Conservation (phyloP, 2,797 vertebrate genomes). For the Coregonus sp. region DNA sequence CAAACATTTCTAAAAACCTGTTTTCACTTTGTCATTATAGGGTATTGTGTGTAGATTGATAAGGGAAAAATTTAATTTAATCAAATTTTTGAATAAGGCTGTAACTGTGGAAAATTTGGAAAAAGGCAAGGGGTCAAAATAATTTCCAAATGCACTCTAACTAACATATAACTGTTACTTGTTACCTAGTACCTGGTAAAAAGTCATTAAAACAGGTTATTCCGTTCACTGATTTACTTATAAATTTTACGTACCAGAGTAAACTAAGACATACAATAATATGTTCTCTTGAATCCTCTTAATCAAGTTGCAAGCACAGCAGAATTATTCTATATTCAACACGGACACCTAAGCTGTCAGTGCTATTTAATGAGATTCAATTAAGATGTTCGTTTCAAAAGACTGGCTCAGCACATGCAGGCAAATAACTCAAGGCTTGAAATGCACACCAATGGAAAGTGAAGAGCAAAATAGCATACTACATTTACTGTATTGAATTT, state of each 20-base stretch:
- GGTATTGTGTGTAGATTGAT: too few species aligned
- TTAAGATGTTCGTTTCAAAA: constrained; percentile 80
- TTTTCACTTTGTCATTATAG: too few species aligned
- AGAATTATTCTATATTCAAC: constrained; percentile 81
- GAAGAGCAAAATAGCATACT: constrained; percentile 20
- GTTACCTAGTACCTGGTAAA: not conserved
- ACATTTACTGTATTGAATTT: constrained; percentile 4
- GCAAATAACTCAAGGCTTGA: constrained; percentile 22
- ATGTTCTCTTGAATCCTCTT: constrained; percentile 70
- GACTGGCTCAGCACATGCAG: constrained; percentile 70
- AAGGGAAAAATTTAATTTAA: too few species aligned
- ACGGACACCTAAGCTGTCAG: constrained; percentile 82
- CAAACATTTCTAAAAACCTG: too few species aligned
- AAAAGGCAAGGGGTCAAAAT: too few species aligned
- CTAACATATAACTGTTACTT: not conserved
- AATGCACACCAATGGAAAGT: constrained; percentile 42
- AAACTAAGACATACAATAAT: constrained; percentile 55
- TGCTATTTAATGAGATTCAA: constrained; percentile 82
- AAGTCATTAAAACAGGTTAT: not conserved
- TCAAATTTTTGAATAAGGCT: too few species aligned
- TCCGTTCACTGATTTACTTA: not conserved
- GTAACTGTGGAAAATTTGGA: too few species aligned
- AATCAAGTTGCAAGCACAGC: constrained; percentile 81
- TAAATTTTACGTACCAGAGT: not conserved
- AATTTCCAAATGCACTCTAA: not conserved